Evolutionary conservation across 1,140 invertebrate species (phyloP).

Genomic region (Drosophila setifemur): DNA sequence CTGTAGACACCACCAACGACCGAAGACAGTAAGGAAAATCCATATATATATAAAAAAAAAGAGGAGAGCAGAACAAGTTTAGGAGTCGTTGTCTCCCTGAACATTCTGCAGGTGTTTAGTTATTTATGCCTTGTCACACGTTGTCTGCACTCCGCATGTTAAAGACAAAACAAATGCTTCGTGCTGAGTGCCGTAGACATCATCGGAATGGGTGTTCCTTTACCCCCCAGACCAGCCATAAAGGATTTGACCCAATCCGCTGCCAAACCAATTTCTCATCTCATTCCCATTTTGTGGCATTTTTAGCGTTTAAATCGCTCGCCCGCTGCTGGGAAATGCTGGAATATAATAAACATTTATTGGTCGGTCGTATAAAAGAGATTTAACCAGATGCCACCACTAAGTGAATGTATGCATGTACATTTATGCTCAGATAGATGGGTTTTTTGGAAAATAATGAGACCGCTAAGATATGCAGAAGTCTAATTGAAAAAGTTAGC

Average conservation of each 20-base stretch:
- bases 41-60: neutral
- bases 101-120: constrained; percentile 77
- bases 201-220: constrained; percentile 6
- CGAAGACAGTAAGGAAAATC: constrained; percentile 21
- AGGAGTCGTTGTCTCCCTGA: constrained; percentile 30
- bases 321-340: constrained; percentile 32
- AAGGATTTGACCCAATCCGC: constrained; percentile 58
- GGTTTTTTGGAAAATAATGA: constrained; percentile 16
- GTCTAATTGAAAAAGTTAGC: constrained; percentile 45
- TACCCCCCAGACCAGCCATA: constrained; percentile 16
- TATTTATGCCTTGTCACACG: constrained; percentile 78
- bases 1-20: constrained; percentile 62
- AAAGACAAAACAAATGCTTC: constrained; percentile 64
- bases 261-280: neutral
- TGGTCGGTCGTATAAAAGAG: constrained; percentile 31
- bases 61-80: neutral
- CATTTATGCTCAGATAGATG: constrained; percentile 25
- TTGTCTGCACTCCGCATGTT: constrained; percentile 48
- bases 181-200: constrained; percentile 33
- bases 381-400: constrained; percentile 32
- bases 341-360: constrained; percentile 57
- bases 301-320: constrained; percentile 31
- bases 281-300: constrained; percentile 12
- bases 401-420: constrained; percentile 13
- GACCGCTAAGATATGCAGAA: constrained; percentile 17